Evolutionary conservation across 2,888 invertebrate genomes (phyloP), one percentile per base, ranked within the genome.

Genomic region (Schrankia costaestrigalis): DNA sequence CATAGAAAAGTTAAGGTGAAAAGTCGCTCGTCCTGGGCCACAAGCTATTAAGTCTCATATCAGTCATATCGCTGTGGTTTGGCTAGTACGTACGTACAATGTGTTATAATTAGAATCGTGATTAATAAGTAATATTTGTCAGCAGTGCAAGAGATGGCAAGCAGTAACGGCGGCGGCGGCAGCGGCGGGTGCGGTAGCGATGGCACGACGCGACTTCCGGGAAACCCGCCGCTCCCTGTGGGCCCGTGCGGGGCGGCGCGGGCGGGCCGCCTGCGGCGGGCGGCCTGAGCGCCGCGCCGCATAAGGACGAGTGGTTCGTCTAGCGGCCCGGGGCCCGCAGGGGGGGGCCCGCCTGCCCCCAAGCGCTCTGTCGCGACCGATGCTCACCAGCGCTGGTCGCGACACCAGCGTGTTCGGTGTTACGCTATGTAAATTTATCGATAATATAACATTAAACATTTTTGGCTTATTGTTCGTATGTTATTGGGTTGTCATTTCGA

Each of bases 221-320:
- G 95, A 96, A 96, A 96, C 95, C 95, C 94, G 95, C 92, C 91
- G 93, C 95, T 92, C 95, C 96, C 95, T 95, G 95, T 93, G 95
- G 95, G 94, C 85, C 85, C 85, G 90, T 89, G 90, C 91, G 91
- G 90, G 90, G 90, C 89, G 90, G 90, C 90, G 90, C 90, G 90
- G 89, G 93, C 94, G 95, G 95, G 95, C 95, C 95, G 95, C 95
- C 95, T 93, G 94, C 93, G 93, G 94, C 95, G 94, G 94, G 95
- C 93, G 94, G 94, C 92, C 91, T 93, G 91, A 91, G 93, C 92
- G 91, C 76, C 41, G 77, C 93, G 92, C 92, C 91, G 86, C 92
- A 95, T 90, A 95, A 95, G 88, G 95, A 95, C 91, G 95, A 96
- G 90, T 96, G 95, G 95, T 56, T 56, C 56, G 56, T 56, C 59